Percentiles rank a stretch among this genome's conserved stretches.
Evolutionary conservation across 2,797 vertebrate genomes (phyloP).

Genomic region (Sparidentex hasta): DNA sequence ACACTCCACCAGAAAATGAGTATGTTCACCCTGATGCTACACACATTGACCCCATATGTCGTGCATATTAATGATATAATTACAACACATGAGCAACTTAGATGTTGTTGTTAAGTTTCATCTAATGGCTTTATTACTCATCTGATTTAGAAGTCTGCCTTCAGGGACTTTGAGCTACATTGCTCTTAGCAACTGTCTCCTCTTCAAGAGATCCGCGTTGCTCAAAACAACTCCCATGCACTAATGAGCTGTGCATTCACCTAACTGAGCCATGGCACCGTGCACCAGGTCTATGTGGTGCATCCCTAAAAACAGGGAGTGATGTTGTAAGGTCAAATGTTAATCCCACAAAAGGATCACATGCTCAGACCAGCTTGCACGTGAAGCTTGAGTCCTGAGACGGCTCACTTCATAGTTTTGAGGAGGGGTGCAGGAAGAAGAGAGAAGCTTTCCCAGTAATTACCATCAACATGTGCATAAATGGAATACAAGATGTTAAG

Average conservation of each 20-base stretch:
- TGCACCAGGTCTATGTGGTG: neutral
- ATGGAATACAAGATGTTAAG: no score
- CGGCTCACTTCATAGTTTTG: neutral
- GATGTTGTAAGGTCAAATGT: slow-evolving; percentile 3
- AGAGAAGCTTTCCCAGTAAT: neutral
- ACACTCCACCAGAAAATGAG: slow-evolving; percentile 73
- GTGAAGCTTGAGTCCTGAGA: slow-evolving; percentile 40
- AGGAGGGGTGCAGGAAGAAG: neutral
- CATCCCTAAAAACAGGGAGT: slow-evolving; percentile 2
- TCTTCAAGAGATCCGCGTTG: neutral
- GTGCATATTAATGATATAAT: neutral
- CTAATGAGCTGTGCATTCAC: slow-evolving; percentile 27
- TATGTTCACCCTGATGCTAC: slow-evolving; percentile 43
- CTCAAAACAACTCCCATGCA: slow-evolving; percentile 32
- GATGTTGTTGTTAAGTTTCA: neutral
- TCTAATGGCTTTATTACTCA: neutral
- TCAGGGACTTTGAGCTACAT: slow-evolving; percentile 10
- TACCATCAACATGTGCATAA: neutral
- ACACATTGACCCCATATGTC: neutral
- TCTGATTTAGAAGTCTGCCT: neutral
- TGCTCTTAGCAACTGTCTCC: slow-evolving; percentile 28
- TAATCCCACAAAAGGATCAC: slow-evolving; percentile 40
- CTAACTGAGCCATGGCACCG: neutral
- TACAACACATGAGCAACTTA: neutral
- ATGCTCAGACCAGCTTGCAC: slow-evolving; percentile 19